Conservation (phyloP, 1,140 invertebrate genomes). For the Pseudachorutes palmiensis region DNA sequence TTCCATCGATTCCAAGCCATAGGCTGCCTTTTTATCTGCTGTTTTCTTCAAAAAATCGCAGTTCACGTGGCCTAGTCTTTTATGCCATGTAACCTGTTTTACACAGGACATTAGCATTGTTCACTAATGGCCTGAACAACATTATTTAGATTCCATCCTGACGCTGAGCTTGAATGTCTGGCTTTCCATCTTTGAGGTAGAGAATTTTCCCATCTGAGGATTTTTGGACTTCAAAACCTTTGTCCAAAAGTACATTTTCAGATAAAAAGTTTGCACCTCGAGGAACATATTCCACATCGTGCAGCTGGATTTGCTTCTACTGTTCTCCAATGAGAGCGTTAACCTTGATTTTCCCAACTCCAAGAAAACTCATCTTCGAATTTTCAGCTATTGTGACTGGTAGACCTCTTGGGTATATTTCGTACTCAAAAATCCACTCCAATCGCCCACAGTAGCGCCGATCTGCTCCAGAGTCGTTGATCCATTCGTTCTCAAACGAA, state of each 20-base stretch:
- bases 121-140: slow-evolving; percentile 18
- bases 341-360: slow-evolving; percentile 17
- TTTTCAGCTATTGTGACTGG: slow-evolving; percentile 13
- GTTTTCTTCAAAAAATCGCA: slow-evolving; percentile 5
- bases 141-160: slow-evolving; percentile 18
- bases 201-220: neutral
- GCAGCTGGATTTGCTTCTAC: slow-evolving; percentile 16
- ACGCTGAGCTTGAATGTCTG: slow-evolving; percentile 11
- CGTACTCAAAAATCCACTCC: slow-evolving; percentile 23
- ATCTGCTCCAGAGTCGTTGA: slow-evolving; percentile 22
- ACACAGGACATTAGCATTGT: slow-evolving; percentile 14
- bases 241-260: slow-evolving; percentile 13
- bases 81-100: slow-evolving; percentile 18
- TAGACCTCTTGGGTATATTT: slow-evolving; percentile 9
- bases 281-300: slow-evolving; percentile 18
- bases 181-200: slow-evolving; percentile 4
- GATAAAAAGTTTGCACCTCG: slow-evolving; percentile 19
- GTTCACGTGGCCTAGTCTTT: slow-evolving; percentile 12
- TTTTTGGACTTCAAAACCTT: slow-evolving; percentile 10
- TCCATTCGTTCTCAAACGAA: slow-evolving; percentile 13
- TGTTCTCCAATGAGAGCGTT: slow-evolving; percentile 15
- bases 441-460: slow-evolving; percentile 19
- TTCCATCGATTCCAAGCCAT: slow-evolving; percentile 6
- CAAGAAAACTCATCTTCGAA: neutral
- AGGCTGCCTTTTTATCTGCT: slow-evolving; percentile 6